Conservation (phyloP, 2,113 vertebrate genomes). For the Paramormyrops kingsleyae region DNA sequence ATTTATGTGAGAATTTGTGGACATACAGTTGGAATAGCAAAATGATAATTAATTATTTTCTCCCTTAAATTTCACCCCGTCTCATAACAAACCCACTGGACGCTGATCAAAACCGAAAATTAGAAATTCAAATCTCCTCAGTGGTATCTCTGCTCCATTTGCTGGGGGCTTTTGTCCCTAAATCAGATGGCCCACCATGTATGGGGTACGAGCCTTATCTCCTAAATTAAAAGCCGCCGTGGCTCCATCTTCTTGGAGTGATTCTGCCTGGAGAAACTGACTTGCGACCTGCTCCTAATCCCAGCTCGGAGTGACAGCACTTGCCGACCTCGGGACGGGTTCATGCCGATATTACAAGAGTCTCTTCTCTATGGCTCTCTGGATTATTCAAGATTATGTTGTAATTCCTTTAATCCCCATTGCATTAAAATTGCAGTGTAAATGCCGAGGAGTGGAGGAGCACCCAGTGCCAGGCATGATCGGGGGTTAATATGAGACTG, state of each 20-base stretch:
- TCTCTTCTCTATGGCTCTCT: conserved; percentile 78
- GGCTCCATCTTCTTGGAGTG: conserved; percentile 12
- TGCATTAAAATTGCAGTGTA: conserved; percentile 80
- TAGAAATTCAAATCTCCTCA: conserved; percentile 35
- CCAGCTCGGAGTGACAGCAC: conserved; percentile 64
- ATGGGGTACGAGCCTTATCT: conserved; percentile 20
- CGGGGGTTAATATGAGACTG: conserved; percentile 70
- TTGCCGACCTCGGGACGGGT: conserved; percentile 66
- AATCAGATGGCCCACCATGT: conserved; percentile 24
- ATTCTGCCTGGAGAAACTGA: conserved; percentile 40
- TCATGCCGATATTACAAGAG: conserved; percentile 78
- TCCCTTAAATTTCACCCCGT: conserved; percentile 20
- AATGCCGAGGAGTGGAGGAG: conserved; percentile 74
- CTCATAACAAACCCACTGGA: conserved; percentile 21
- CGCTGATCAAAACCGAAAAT: conserved; percentile 34
- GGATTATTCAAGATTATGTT: conserved; percentile 96
- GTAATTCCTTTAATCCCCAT: conserved; percentile 93
- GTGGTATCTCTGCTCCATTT: conserved; percentile 38
- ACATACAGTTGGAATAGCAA: conserved; percentile 16
- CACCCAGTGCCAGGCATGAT: conserved; percentile 71
- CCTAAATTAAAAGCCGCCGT: conserved; percentile 28
- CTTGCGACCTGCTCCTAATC: conserved; percentile 52
- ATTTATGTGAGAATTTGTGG: conserved; percentile 9
- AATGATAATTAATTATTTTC: conserved; percentile 19
- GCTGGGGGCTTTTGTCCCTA: conserved; percentile 35